Conservation (phyloP, 2,113 vertebrate genomes). For the Tachysurus vachellii region DNA sequence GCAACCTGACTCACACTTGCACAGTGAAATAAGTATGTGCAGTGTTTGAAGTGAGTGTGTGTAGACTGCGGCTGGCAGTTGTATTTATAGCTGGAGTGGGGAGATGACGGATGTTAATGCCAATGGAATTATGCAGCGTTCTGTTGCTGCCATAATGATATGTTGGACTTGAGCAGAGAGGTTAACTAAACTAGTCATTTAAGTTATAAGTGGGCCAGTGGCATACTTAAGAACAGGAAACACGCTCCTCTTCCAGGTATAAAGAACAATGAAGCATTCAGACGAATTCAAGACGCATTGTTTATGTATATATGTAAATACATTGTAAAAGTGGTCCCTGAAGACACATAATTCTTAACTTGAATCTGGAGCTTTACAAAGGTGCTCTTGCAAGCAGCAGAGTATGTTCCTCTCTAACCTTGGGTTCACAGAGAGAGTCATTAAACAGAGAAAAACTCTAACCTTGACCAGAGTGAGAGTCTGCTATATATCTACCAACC, state of each 20-base stretch:
- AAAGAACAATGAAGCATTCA: slow-evolving; percentile 13
- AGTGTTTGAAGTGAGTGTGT: slow-evolving; percentile 53
- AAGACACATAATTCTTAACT: slow-evolving; percentile 50
- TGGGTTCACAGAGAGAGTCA: slow-evolving; percentile 54
- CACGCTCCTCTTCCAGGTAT: slow-evolving; percentile 26
- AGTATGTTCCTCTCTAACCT: slow-evolving; percentile 52
- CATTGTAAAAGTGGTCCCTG: slow-evolving; percentile 49
- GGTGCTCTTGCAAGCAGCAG: slow-evolving; percentile 22
- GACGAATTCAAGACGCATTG: slow-evolving; percentile 30
- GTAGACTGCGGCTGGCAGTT: slow-evolving; percentile 72
- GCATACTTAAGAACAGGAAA: slow-evolving; percentile 62
- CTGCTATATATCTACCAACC: slow-evolving; percentile 52
- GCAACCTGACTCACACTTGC: slow-evolving; percentile 74
- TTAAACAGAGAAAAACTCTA: slow-evolving; percentile 55
- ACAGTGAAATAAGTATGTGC: slow-evolving; percentile 51
- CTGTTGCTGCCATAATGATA: slow-evolving; percentile 74
- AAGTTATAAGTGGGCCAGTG: slow-evolving; percentile 78
- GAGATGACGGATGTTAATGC: slow-evolving; percentile 82
- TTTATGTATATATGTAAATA: slow-evolving; percentile 49
- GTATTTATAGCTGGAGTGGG: slow-evolving; percentile 76
- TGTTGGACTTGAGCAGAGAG: slow-evolving; percentile 73
- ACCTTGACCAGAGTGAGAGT: slow-evolving; percentile 55
- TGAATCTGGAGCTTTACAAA: slow-evolving; percentile 50
- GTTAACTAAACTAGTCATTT: slow-evolving; percentile 82
- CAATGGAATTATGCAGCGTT: slow-evolving; percentile 75